Base-by-base conservation (phyloP, 2,888 invertebrate genomes). In the Melikaiella ostensackeni region DNA sequence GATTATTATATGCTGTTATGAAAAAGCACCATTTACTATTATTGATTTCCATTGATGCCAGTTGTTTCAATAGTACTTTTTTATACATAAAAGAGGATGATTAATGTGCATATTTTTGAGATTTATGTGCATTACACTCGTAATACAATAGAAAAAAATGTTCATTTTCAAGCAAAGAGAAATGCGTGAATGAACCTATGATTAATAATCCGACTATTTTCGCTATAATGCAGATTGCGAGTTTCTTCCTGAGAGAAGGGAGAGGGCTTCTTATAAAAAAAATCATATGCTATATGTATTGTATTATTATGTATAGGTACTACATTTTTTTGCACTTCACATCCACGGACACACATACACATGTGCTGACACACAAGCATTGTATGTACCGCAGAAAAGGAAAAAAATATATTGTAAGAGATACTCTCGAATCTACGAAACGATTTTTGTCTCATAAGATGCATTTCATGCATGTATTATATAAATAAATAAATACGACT, bases 381-480 rank as follows among this genome's bases (percentile, higher is more conserved):
- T 70, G 70, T 70, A 70, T 13, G 50, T 70, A 70, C 50, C 46
- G 30, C 50, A 66, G 21, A n/a, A 13, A 63, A 66, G 38, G 19
- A 66, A 16, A 27, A 66, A 13, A 64, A 38, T n/a, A 64, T 38
- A 64, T 64, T 64, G 42, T 42, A 16, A 50, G 70, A 70, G 27
- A 46, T 50, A 70, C 70, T 70, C 70, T 70, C 70, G 30, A 50
- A 70, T 30, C 50, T 70, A 50, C 30, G 33, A 70, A 66, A 46
- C 38, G 66, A 66, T 66, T 66, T 66, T 66, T 66, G 66, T 66
- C 66, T 66, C 66, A 66, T 46, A 66, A n/a, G 50, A 70, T 70
- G 70, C 70, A 70, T 70, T 70, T 70, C 7, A 70, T 70, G 70
- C 70, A 70, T 70, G 66, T 50, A 70, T 70, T 70, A 70, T 70